Base-by-base conservation (phyloP, 2,113 vertebrate species). In the Oncorhynchus masou region DNA sequence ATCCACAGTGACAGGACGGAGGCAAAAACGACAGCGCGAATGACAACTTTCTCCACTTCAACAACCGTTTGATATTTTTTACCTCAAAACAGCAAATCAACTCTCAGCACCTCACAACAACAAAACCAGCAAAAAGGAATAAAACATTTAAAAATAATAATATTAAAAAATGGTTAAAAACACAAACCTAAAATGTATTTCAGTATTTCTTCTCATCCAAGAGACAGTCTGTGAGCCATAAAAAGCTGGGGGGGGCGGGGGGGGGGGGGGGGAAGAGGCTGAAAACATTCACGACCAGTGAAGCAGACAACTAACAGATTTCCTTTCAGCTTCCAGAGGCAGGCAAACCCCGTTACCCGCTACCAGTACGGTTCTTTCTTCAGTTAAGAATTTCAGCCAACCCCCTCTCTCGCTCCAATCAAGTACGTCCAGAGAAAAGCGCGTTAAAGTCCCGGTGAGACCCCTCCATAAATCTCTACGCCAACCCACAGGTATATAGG, bases 251-350 rank as follows among this genome's bases (percentile, higher is more conserved):
- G 24, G 1, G 24, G 1, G 24, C 1, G 88, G 83, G 22, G 88
- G 83, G 1, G 24, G 27, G 2, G 27, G 27, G 27, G 87, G 84
- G 22, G 88, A 81, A n/a, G 72, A 89, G 81, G 83, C 90, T 88
- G 88, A 88, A 90, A 93, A 93, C 92, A 91, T 90, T 91, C 88
- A 93, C 83, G 91, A 88, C 77, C 92, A 91, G 85, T 82, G 81
- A 85, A 91, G 88, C 91, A 91, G 88, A 91, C 90, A 85, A 88
- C 80, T 88, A 90, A 81, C 90, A 91, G 90, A 92, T 94, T 92
- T 93, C 94, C 93, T 94, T 94, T 94, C 92, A 92, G 90, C 90
- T 89, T 93, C 90, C 88, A 90, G 86, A 90, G 87, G 85, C 86
- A 90, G 87, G 85, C 86, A 80, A 93, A 87, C 86, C 85, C 86